phyloP scores from a whole-genome alignment of 2,797 vertebrate species.

The Phyllotis vaccarum region DNA sequence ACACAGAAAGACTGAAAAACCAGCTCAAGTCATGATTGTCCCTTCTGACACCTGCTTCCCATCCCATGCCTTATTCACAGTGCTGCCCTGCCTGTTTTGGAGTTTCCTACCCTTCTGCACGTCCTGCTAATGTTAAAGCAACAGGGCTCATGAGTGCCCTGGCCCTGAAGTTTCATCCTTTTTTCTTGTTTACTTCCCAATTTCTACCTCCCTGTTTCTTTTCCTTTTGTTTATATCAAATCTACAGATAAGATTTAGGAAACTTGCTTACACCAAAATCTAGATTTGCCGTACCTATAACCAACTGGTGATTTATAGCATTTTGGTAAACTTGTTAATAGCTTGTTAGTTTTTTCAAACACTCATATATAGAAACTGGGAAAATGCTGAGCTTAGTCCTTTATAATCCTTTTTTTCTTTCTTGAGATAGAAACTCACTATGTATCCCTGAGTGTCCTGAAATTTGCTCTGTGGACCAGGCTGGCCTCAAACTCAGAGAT shows the following conservation, averaged over 20 bases:
- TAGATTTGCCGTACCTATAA: not conserved
- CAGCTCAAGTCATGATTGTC: not conserved
- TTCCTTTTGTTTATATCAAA: not conserved
- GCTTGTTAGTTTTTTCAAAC: constrained; percentile 41
- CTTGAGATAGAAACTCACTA: too few species aligned
- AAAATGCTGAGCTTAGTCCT: not conserved
- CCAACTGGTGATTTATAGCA: not conserved
- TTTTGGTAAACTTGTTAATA: not conserved
- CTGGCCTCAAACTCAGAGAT: too few species aligned
- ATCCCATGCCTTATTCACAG: not conserved
- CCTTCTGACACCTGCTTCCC: not conserved
- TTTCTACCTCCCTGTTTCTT: not conserved
- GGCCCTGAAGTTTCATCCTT: not conserved
- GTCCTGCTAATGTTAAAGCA: not conserved
- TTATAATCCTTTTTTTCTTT: not conserved
- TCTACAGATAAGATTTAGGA: not conserved
- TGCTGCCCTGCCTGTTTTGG: not conserved
- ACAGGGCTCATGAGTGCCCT: not conserved
- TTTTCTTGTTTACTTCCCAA: too few species aligned
- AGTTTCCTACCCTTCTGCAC: not conserved
- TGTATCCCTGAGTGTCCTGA: too few species aligned
- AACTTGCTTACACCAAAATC: not conserved
- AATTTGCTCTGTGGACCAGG: too few species aligned
- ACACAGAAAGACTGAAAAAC: not conserved
- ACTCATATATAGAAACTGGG: constrained; percentile 1